Base-by-base conservation (phyloP, 1,140 invertebrate genomes). In the Parapsyche elsis region DNA sequence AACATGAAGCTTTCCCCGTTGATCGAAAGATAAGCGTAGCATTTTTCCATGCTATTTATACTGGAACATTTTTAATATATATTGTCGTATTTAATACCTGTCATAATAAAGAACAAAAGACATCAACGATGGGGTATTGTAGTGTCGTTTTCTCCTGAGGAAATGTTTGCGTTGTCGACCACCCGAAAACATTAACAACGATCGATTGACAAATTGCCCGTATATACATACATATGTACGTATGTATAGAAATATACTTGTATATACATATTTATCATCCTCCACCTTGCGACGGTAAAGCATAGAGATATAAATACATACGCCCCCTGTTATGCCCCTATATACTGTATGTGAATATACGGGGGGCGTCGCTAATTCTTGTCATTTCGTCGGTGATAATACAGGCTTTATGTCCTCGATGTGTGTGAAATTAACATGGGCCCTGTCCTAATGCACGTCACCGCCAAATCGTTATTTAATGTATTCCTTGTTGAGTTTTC, bases 121-220 rank as follows among this genome's bases (percentile, higher is more conserved):
- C 57, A 23, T 75, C 46, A 74, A 74, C 38, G 38, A 7, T 44
- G 16, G n/a, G 49, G 21, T 9, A 57, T 75, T 75, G 73, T 67
- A 0, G 64, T 26, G 26, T 26, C 75, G 30, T 44, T 77, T 49
- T 45, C 14, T 45, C 24, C 53, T 5, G 9, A 64, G 75, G 49
- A 77, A 77, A 64, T 45, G 75, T 77, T 77, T 64, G 75, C 19
- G 21, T 77, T 77, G 24, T 61, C 53, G 16, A 14, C 19, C 19
- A 21, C 59, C 5, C 75, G 26, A 30, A 64, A 16, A 38, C 75
- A 77, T 77, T 77, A 77, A 64, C 57, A 45, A n/a, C 57, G 57
- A 77, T 77, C 75, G 75, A 77, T 77, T 77, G 75, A 77, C 75
- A 77, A 77, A 77, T 77, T 77, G 44, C 75, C 75, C 24, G 12